Evolutionary conservation across 2,888 invertebrate genomes (phyloP).

Genomic region (Mellilla xanthometata): DNA sequence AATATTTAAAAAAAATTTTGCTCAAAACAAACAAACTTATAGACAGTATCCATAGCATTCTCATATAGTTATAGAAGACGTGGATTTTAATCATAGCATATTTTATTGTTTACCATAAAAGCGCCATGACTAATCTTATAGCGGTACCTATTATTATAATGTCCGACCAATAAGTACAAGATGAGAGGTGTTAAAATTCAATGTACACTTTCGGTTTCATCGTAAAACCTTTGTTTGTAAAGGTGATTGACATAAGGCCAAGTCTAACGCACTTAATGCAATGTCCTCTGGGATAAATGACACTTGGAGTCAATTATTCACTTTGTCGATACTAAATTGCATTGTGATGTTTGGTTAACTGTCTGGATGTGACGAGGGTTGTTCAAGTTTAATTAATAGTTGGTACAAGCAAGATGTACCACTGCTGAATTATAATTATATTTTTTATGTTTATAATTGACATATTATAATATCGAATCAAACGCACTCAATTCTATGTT

Average conservation of each 20-base stretch:
- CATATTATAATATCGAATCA: too few relatives aligned
- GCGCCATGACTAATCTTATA: constrained; percentile 25
- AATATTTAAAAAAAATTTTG: too few relatives aligned
- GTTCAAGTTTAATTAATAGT: too few relatives aligned
- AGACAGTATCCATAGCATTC: too few relatives aligned
- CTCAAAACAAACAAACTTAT: too few relatives aligned
- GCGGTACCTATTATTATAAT: constrained; percentile 27
- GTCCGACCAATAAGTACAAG: constrained; percentile 30
- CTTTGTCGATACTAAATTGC: constrained; percentile 2
- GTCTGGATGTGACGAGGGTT: too few relatives aligned
- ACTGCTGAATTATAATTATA: too few relatives aligned
- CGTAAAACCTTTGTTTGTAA: constrained; percentile 57
- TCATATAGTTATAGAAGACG: too few relatives aligned
- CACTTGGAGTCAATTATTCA: constrained; percentile 27
- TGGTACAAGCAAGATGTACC: too few relatives aligned
- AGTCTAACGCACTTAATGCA: constrained; percentile 22
- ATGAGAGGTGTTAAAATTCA: constrained; percentile 63
- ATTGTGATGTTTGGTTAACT: too few relatives aligned
- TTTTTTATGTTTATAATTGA: too few relatives aligned
- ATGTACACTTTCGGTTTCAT: constrained; percentile 59
- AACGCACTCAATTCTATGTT: too few relatives aligned
- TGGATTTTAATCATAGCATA: constrained; percentile 24
- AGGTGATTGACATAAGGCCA: constrained; percentile 58
- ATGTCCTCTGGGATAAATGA: constrained; percentile 39
- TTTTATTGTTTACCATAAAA: constrained; percentile 28